These are phyloP conservation scores for Microplitis mediator DNA, from an alignment of 1,140 invertebrate genomes.

Conservation along the genomic window DNA sequence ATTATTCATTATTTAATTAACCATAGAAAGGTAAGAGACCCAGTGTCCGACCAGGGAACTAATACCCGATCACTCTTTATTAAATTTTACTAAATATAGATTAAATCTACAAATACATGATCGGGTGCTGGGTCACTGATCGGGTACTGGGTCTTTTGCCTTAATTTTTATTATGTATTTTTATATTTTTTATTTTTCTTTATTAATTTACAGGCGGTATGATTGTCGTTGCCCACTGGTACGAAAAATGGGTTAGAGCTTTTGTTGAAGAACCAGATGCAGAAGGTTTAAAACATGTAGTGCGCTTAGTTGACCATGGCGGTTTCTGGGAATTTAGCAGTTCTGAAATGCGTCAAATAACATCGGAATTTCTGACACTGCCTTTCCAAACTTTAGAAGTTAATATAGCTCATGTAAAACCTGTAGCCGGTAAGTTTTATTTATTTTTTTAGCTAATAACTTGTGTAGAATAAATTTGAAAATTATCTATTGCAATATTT, in stretches of 20 bases:
- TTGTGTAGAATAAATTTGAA: no score
- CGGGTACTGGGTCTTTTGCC: no score
- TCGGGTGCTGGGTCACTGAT: no score
- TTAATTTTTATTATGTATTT: conserved; percentile 14
- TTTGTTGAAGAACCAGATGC: conserved; percentile 76
- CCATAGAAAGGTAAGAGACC: no score
- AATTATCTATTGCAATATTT: no score
- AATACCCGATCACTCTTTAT: no score
- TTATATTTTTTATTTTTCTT: conserved; percentile 6
- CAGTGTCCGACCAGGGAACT: no score
- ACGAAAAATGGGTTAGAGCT: conserved; percentile 87
- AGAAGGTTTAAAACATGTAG: conserved; percentile 73
- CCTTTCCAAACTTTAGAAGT: conserved; percentile 97
- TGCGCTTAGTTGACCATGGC: conserved; percentile 93
- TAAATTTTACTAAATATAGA: no score
- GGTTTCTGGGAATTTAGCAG: conserved; percentile 83
- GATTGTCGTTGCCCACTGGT: conserved; percentile 84
- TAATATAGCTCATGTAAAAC: conserved; percentile 85
- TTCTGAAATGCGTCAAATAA: conserved; percentile 81
- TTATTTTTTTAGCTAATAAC: background rate
- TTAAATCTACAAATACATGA: no score
- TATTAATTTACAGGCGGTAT: conserved; percentile 72
- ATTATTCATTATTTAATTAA: background rate
- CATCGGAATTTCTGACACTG: conserved; percentile 87
- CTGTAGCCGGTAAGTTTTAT: conserved; percentile 71